phyloP scores from a whole-genome alignment of 2,113 vertebrate genomes.

The Periophthalmus modestus region DNA sequence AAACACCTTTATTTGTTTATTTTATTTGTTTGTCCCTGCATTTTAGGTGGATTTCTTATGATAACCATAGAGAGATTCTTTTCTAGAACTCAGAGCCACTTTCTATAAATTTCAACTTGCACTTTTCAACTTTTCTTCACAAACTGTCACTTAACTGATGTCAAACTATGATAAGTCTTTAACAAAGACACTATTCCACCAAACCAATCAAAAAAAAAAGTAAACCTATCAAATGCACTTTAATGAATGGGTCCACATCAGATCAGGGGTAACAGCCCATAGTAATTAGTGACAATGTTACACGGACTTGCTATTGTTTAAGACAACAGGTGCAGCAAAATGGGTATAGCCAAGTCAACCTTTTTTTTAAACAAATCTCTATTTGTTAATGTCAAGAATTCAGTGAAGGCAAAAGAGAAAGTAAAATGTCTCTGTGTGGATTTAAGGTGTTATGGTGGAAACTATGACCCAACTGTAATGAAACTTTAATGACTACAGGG shows the following conservation, averaged over 20 bases:
- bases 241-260: neutral
- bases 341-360: neutral
- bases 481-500: neutral
- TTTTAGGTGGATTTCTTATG: too few relatives aligned
- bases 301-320: neutral
- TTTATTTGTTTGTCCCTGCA: too few relatives aligned
- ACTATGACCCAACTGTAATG: neutral
- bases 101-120: too few relatives aligned
- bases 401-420: neutral
- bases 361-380: neutral
- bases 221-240: neutral
- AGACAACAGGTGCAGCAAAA: neutral
- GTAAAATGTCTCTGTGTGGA: neutral
- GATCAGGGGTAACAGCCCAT: neutral
- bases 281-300: neutral
- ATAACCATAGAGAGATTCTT: too few relatives aligned
- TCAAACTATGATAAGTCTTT: too few relatives aligned
- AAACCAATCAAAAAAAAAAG: too few relatives aligned
- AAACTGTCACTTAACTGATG: too few relatives aligned
- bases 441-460: neutral
- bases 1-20: too few relatives aligned
- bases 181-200: too few relatives aligned
- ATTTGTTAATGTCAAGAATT: neutral
- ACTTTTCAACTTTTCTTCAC: too few relatives aligned
- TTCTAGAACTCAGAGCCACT: too few relatives aligned